phyloP scores from a whole-genome alignment of 1,140 invertebrate genomes.

The Bactericera cockerelli region DNA sequence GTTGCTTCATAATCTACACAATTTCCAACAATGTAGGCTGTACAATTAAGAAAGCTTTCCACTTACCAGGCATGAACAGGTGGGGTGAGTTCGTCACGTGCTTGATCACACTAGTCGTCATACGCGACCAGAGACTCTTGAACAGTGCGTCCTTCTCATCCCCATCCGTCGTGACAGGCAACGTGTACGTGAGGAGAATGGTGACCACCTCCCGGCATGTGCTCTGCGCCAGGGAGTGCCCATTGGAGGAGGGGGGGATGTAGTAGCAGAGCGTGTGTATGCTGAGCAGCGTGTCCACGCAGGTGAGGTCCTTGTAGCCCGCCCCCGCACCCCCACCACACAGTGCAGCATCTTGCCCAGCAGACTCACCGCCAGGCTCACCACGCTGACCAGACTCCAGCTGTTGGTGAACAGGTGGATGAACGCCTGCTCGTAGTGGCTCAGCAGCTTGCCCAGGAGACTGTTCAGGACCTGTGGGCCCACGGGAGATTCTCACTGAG shows the following conservation, averaged over 20 bases:
- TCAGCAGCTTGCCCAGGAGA: conserved; percentile 61
- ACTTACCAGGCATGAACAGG: conserved; percentile 50
- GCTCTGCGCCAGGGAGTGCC: conserved; percentile 41
- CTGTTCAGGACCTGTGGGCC: conserved; percentile 55
- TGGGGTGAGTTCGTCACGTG: conserved; percentile 59
- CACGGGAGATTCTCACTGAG: conserved; percentile 52
- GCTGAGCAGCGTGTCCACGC: conserved; percentile 62
- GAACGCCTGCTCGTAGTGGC: conserved; percentile 70
- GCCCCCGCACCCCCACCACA: conserved; percentile 69
- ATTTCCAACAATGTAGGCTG: too few relatives aligned
- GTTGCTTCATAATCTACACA: too few relatives aligned
- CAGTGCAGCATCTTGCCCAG: conserved; percentile 62
- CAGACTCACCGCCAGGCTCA: conserved; percentile 58
- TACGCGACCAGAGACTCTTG: conserved; percentile 76
- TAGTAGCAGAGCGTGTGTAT: conserved; percentile 67
- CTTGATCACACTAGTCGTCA: conserved; percentile 70
- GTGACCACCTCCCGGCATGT: conserved; percentile 61
- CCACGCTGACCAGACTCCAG: conserved; percentile 52
- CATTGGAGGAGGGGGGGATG: conserved; percentile 43
- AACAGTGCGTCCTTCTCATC: conserved; percentile 57
- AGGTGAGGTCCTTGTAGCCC: conserved; percentile 74
- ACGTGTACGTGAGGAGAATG: conserved; percentile 71
- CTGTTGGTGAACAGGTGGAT: conserved; percentile 64
- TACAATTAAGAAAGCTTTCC: too few relatives aligned
- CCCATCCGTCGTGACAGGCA: conserved; percentile 54